These are phyloP conservation scores for Lasius platythorax DNA, from an alignment of 2,888 invertebrate species.

Conservation along the genomic window DNA sequence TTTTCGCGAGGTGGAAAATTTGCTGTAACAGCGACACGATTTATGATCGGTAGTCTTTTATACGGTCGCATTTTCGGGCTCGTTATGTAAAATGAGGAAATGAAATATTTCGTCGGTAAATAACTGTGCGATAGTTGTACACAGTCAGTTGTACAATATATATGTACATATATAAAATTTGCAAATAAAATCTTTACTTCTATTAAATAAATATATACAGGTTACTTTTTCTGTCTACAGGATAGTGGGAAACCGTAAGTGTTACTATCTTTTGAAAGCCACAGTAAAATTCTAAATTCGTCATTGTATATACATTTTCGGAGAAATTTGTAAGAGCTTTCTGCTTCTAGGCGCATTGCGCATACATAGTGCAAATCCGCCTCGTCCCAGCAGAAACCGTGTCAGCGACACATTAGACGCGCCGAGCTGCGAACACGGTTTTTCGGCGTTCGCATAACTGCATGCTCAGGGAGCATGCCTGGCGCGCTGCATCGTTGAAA, in stretches of 20 bases:
- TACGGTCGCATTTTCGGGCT: neutral
- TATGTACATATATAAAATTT: neutral
- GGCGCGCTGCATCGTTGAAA: conserved; percentile 22
- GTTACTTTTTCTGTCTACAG: neutral
- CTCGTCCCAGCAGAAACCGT: neutral
- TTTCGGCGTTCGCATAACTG: conserved; percentile 36
- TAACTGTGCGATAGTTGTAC: neutral
- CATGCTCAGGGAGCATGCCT: conserved; percentile 19
- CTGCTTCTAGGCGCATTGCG: neutral
- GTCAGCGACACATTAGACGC: conserved; percentile 18
- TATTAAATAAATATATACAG: neutral
- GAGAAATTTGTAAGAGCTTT: neutral
- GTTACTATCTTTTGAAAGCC: neutral
- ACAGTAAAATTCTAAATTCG: neutral
- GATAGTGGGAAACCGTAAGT: neutral
- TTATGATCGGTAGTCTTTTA: conserved; percentile 19
- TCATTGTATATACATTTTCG: neutral
- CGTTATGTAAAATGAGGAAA: neutral
- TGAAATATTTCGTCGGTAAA: neutral
- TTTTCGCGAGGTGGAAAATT: conserved; percentile 20
- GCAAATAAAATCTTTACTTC: neutral
- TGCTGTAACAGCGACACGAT: neutral
- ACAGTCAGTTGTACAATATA: neutral
- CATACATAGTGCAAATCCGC: neutral
- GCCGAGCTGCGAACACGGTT: conserved; percentile 18